Conservation (phyloP, 2,113 vertebrate species). For the Trachemys scripta region DNA sequence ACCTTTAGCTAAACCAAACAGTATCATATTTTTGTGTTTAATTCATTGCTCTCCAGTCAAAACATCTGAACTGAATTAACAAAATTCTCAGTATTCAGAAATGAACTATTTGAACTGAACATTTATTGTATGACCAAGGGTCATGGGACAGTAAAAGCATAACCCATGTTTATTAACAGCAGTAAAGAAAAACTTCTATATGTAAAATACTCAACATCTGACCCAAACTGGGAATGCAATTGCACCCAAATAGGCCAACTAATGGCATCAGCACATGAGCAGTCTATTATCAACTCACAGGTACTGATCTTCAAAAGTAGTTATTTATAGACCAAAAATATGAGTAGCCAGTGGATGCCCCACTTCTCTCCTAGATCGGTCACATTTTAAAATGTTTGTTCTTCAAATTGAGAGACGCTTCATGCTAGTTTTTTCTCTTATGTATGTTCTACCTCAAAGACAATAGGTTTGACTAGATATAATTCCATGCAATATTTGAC, state of each 20-base stretch:
- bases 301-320: background rate
- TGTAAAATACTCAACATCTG: background rate
- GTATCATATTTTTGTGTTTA: slow-evolving; percentile 9
- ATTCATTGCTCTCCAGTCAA: slow-evolving; percentile 13
- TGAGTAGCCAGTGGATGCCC: background rate
- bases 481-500: background rate
- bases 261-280: background rate
- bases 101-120: slow-evolving; percentile 38
- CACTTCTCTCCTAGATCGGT: background rate
- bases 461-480: background rate
- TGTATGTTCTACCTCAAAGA: background rate
- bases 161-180: slow-evolving; percentile 6
- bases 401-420: background rate
- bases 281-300: background rate
- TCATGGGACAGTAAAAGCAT: background rate
- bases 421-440: background rate
- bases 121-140: background rate
- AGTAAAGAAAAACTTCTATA: background rate
- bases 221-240: background rate
- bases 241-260: background rate
- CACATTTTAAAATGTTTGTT: background rate
- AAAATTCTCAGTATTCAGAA: slow-evolving; percentile 41
- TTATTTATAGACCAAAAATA: background rate
- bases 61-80: slow-evolving; percentile 61
- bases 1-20: background rate